A percentile compares a stretch with the other conserved stretches of the same genome.
phyloP scores from a whole-genome alignment of 2,888 invertebrate species.

The Xestia xanthographa region DNA sequence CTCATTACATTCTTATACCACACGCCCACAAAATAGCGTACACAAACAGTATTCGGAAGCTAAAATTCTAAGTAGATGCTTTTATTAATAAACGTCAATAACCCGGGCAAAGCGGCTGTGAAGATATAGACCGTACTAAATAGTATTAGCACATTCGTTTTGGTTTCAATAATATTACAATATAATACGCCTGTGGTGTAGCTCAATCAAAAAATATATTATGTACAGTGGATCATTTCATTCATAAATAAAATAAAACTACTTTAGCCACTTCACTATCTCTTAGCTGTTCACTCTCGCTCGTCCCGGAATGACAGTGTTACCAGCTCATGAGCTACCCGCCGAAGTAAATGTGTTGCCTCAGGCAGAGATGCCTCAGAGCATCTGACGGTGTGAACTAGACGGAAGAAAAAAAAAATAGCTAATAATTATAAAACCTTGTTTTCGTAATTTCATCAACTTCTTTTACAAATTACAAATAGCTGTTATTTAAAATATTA shows the following conservation, averaged over 20 bases:
- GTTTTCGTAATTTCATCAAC: no score
- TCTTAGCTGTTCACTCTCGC: slow-evolving; percentile 59
- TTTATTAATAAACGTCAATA: slow-evolving; percentile 86
- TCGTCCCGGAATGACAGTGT: slow-evolving; percentile 56
- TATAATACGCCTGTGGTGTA: slow-evolving; percentile 26
- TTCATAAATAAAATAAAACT: slow-evolving; percentile 76
- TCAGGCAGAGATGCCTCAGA: no score
- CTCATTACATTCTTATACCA: slow-evolving; percentile 69
- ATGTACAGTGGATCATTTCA: slow-evolving; percentile 72
- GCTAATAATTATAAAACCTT: no score
- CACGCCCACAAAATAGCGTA: slow-evolving; percentile 82
- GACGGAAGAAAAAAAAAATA: no score
- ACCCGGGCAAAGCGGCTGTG: slow-evolving; percentile 80
- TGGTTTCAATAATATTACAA: slow-evolving; percentile 31
- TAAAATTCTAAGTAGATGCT: slow-evolving; percentile 77
- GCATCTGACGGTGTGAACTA: no score
- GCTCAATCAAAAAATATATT: slow-evolving; percentile 56
- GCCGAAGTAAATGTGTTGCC: no score
- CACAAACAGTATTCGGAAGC: slow-evolving; percentile 83
- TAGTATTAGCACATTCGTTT: slow-evolving; percentile 27
- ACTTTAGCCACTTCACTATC: slow-evolving; percentile 60
- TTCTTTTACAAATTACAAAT: no score
- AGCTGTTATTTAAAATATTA: no score
- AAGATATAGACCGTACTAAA: slow-evolving; percentile 52
- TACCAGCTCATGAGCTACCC: slow-evolving; percentile 35